Base-by-base conservation (phyloP, 2,113 vertebrate species). In the Turnix velox region DNA sequence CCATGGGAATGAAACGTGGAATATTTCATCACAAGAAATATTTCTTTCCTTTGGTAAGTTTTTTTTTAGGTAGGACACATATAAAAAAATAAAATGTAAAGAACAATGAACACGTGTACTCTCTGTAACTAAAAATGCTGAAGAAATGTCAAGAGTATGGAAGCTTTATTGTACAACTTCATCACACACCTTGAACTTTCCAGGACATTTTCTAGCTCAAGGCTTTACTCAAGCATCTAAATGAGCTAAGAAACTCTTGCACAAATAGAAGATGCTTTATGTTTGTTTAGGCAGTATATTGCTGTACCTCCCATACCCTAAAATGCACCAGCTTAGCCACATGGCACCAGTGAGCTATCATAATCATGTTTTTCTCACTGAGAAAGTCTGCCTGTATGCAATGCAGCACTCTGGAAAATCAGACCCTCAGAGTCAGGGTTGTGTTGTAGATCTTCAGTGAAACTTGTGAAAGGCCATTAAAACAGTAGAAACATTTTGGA, bases 1-100 rank as follows among this genome's bases (percentile, higher is more conserved):
- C 28, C 84, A 31, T 0, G 28, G 89, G 81, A 96, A 94, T 78
- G 74, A 95, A 92, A 87, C 57, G 12, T 10, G 65, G 87, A 95
- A 54, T 68, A 67, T 90, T 88, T 97, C 97, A 58, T 97, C 96
- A 37, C 72, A 96, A 95, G 94, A 97, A 93, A 96, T 97, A 87
- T 31, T 72, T 67, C 37, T 97, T 96, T 94, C 92, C 48, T 87
- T 94, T 0, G 68, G 97, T 97, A 88, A 57, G 94, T 95, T 92
- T 89, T 43, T 43, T 63, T 74, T 71, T 25, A 79, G 16, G 17
- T 76, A 42, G 7, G 19, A 54, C 17, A 30, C 6, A 71, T 59
- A 27, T 65, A 52, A 91, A 89, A 89, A 88, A 1, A 1, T 40
- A 45, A 85, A 71, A 57, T 3, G 4, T 52, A 65, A 81, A 88